Conservation (phyloP, 2,113 vertebrate species). For the Oncorhynchus keta region DNA sequence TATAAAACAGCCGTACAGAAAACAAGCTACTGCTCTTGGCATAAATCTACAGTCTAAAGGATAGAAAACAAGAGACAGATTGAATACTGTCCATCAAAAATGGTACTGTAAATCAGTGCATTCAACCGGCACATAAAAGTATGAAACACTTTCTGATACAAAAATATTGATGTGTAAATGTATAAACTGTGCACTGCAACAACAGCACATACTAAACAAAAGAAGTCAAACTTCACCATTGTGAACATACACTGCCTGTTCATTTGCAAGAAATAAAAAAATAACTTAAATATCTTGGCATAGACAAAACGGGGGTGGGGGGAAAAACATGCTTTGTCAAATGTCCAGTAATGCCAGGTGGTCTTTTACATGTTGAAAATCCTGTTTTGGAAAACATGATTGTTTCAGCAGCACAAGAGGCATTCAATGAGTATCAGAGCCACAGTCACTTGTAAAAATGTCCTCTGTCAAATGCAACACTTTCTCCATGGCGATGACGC, state of each 20-base stretch:
- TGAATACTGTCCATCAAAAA: conserved; percentile 58
- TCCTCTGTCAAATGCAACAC: not conserved
- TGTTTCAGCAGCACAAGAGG: conserved; percentile 43
- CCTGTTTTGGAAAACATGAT: conserved; percentile 37
- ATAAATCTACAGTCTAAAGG: conserved; percentile 51
- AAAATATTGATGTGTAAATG: conserved; percentile 96
- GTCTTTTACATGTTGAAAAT: conserved; percentile 15
- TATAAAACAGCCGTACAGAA: conserved; percentile 43
- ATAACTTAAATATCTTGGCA: not conserved
- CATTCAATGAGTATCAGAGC: conserved; percentile 2
- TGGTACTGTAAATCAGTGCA: conserved; percentile 80
- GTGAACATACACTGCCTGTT: conserved; percentile 69
- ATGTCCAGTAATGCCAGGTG: conserved; percentile 4
- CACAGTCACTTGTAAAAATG: conserved; percentile 5
- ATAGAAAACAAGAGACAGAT: conserved; percentile 52
- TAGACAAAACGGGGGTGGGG: not conserved
- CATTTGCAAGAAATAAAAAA: not conserved
- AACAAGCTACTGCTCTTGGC: conserved; percentile 56
- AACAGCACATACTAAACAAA: conserved; percentile 78
- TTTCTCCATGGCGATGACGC: not conserved
- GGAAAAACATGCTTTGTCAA: conserved; percentile 46
- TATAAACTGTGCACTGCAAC: conserved; percentile 81
- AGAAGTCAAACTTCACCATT: conserved; percentile 63
- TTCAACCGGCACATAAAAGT: conserved; percentile 91
- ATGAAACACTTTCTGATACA: conserved; percentile 95